Conservation (phyloP, 2,888 invertebrate species). For the Unio pictorum region DNA sequence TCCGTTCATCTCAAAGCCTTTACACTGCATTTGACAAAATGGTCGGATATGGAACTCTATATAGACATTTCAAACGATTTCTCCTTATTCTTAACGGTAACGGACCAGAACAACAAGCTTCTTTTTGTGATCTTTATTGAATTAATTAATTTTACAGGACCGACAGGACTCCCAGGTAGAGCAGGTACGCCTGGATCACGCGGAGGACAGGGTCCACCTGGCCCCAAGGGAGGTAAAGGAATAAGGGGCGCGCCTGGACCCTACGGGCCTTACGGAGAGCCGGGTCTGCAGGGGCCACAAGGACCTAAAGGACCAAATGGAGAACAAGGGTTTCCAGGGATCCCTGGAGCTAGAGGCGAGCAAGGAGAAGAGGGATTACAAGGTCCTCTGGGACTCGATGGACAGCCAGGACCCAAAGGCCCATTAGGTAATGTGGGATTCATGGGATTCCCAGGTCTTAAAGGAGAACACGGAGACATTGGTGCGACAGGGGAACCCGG, state of each 20-base stretch:
- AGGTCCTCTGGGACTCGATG: slow-evolving; percentile 22
- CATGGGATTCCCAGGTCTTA: slow-evolving; percentile 26
- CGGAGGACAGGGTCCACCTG: slow-evolving; percentile 15
- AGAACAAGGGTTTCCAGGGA: slow-evolving; percentile 25
- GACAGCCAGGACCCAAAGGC: slow-evolving; percentile 24
- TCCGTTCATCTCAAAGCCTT: no score
- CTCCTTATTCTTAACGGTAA: no score
- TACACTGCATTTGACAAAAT: no score
- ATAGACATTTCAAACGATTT: no score
- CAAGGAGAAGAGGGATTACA: slow-evolving; percentile 28
- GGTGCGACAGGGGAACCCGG: slow-evolving; percentile 20
- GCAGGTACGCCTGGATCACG: slow-evolving; percentile 22
- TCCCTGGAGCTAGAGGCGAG: slow-evolving; percentile 22
- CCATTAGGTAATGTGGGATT: slow-evolving; percentile 21
- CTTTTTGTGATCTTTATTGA: no score
- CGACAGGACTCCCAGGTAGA: slow-evolving; percentile 19
- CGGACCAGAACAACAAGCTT: no score
- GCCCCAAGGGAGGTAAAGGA: slow-evolving; percentile 32
- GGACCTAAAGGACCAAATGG: slow-evolving; percentile 27
- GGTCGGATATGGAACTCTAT: no score
- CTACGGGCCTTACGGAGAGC: slow-evolving; percentile 31
- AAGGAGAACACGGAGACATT: slow-evolving; percentile 23
- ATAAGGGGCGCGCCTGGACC: slow-evolving; percentile 24
- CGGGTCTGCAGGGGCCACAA: slow-evolving; percentile 26
- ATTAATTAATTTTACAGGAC: slow-evolving; percentile 15